Percentiles rank a stretch among this genome's conserved stretches.
Evolutionary conservation across 2,888 invertebrate genomes (phyloP).

Genomic region (Glyphotaelius pellucidus): DNA sequence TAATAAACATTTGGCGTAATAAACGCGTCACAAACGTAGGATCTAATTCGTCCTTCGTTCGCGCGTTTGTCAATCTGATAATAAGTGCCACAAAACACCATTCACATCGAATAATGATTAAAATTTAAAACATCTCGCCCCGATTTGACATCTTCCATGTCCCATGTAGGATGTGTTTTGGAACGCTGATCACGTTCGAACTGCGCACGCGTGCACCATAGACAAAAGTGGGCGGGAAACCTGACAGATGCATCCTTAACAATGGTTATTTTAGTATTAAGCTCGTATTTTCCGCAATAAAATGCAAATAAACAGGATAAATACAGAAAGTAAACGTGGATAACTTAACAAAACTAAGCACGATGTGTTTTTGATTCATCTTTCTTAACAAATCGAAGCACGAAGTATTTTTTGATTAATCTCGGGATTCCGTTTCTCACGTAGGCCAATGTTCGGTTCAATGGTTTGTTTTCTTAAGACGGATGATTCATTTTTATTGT

Average conservation of each 20-base stretch:
- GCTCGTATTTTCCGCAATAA: background rate
- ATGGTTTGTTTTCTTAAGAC: background rate
- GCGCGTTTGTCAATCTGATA: background rate
- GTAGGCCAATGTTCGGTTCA: background rate
- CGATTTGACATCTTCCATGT: background rate
- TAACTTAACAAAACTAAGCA: background rate
- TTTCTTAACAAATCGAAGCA: no score
- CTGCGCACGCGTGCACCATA: background rate
- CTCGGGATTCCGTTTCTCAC: background rate
- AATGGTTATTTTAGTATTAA: background rate
- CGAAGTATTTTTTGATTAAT: no score
- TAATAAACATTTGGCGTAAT: background rate
- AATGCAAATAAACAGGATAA: background rate
- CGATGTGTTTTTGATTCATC: background rate
- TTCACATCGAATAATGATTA: background rate
- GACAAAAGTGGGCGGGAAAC: background rate
- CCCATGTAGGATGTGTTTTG: background rate
- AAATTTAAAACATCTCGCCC: background rate
- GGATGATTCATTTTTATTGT: background rate
- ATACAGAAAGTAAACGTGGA: background rate
- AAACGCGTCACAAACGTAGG: background rate
- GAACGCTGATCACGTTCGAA: background rate
- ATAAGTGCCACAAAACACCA: background rate
- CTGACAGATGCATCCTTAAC: constrained; percentile 2
- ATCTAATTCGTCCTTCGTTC: constrained; percentile 2